Base-by-base conservation (phyloP, 2,797 vertebrate species). In the Sternarchorhynchus goeldii region DNA sequence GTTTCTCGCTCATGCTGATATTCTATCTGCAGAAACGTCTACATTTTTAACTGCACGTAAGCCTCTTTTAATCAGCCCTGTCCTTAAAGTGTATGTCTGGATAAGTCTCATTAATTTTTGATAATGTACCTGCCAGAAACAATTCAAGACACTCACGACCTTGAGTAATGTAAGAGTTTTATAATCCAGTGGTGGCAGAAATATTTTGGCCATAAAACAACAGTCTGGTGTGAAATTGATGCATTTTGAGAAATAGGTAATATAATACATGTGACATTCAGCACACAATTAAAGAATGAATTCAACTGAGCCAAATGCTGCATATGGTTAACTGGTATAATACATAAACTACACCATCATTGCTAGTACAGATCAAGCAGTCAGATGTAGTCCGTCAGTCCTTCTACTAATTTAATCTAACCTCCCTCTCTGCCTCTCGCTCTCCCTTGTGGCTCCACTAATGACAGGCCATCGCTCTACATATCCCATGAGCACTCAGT, bases 361-460 rank as follows among this genome's bases (percentile, higher is more conserved):
- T 82, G 80, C 82, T 80, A 81, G 66, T 56, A 75, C 41, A 75
- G 76, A 78, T 79, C 63, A 56, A 56, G 80, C 62, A 67, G 69
- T 84, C 87, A 78, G 84, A 80, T 50, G 21, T 66, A 80, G 66
- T 60, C 67, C 70, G 57, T 85, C 80, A 75, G 79, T 87, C 85
- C 45, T 76, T 74, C 75, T 70, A 84, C 70, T 85, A 86, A 88
- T 88, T 78, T 64, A 59, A 86, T 89, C 85, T 78, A 73, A 78
- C 78, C 14, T 59, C 20, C 10, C 76, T 67, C 64, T 67, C 72
- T 45, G 73, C 76, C 70, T 88, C 84, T 73, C 5, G 55, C 20
- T 56, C 59, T 60, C 59, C 18, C 56, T 65, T 77, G 77, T 79
- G 83, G 76, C 83, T 77, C 76, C 83, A 77, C 68, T 87, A 75